Evolutionary conservation across 2,888 invertebrate genomes (phyloP).

Genomic region (Microctonus brassicae): DNA sequence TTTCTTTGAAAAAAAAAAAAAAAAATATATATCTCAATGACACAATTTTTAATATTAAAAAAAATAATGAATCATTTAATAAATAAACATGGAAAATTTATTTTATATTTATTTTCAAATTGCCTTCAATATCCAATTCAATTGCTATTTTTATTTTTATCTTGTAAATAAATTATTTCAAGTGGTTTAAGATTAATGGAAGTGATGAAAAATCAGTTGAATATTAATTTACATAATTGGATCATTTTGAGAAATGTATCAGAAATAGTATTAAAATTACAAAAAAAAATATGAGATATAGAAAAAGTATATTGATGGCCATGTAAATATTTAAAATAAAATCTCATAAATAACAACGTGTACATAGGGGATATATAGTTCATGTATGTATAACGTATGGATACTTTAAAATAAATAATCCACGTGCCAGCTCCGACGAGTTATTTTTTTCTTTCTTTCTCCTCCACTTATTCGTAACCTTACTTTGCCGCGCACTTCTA

Average conservation of each 20-base stretch:
- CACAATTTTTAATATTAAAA: neutral
- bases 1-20: too few relatives aligned
- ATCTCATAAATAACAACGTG: too few relatives aligned
- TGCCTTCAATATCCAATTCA: too few relatives aligned
- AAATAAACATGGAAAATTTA: too few relatives aligned
- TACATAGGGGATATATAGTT: too few relatives aligned
- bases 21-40: too few relatives aligned
- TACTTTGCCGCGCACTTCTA: neutral
- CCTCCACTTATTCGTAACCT: neutral
- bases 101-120: too few relatives aligned
- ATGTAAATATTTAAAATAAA: constrained; percentile 26
- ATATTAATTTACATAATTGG: neutral
- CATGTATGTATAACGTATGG: too few relatives aligned
- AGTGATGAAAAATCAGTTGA: neutral
- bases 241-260: neutral
- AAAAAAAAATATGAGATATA: neutral
- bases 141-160: neutral
- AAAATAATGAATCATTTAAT: too few relatives aligned
- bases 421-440: constrained; percentile 4
- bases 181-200: neutral
- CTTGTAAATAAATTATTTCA: neutral
- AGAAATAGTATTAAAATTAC: too few relatives aligned
- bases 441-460: neutral
- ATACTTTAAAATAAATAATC: constrained; percentile 23
- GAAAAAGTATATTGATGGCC: neutral